Evolutionary conservation across 2,797 vertebrate genomes (phyloP).

Genomic region (Eutrigla gurnardus): DNA sequence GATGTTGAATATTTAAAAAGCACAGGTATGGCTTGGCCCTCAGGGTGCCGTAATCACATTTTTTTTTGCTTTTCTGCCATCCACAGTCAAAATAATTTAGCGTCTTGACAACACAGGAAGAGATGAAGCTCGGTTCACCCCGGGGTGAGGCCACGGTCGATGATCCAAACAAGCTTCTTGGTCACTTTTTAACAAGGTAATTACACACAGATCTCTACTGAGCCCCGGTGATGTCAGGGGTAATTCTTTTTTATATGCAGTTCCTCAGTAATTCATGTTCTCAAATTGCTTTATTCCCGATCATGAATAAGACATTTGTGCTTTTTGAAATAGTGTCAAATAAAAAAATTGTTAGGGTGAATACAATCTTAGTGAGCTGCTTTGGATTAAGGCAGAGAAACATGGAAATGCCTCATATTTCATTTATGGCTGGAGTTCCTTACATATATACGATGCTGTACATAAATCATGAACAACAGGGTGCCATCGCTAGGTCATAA

Average conservation of each 20-base stretch:
- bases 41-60: slow-evolving; percentile 42
- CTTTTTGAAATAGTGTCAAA: background rate
- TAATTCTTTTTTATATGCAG: background rate
- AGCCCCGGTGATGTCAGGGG: background rate
- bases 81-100: slow-evolving; percentile 49
- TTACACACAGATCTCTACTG: background rate
- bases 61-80: background rate
- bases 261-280: slow-evolving; percentile 2
- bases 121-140: slow-evolving; percentile 41
- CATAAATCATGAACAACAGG: background rate
- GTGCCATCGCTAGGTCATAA: background rate
- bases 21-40: slow-evolving; percentile 46
- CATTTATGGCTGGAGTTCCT: background rate
- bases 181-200: slow-evolving; percentile 29
- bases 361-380: background rate
- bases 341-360: background rate
- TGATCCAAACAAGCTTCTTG: slow-evolving; percentile 26
- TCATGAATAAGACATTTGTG: background rate
- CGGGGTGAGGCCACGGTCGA: slow-evolving; percentile 7
- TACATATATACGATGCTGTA: too few species aligned
- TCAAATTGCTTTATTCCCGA: background rate
- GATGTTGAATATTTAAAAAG: slow-evolving; percentile 72
- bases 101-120: slow-evolving; percentile 37
- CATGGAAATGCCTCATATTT: background rate
- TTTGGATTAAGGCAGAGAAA: background rate